Percentiles rank a stretch among this genome's conserved stretches.
Conservation (phyloP, 30 jellyfish, hydroid and myxozoan genomes). For the Turritopsis dohrnii region DNA sequence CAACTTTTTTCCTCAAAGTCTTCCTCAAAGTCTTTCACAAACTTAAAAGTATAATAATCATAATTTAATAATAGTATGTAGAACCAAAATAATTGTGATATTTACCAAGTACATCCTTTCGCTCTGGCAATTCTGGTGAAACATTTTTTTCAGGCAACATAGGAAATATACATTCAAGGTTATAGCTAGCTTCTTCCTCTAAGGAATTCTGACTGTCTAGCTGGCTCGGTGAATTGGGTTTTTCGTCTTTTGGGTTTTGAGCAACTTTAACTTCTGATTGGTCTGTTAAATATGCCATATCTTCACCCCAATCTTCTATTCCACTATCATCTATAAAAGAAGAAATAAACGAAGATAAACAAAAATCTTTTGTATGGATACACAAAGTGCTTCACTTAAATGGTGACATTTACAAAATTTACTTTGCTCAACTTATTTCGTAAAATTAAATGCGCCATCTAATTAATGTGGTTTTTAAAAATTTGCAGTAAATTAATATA, state of each 20-base stretch:
- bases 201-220: background rate
- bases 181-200: background rate
- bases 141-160: background rate
- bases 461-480: too few relatives aligned
- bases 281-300: background rate
- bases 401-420: too few relatives aligned
- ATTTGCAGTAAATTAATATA: too few relatives aligned
- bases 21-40: background rate
- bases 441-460: too few relatives aligned
- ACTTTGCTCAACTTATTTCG: too few relatives aligned
- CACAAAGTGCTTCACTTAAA: too few relatives aligned
- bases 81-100: background rate
- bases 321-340: conserved; percentile 68
- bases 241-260: conserved; percentile 22
- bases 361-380: too few relatives aligned
- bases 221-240: background rate
- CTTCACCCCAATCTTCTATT: conserved; percentile 79
- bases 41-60: background rate
- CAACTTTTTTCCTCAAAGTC: too few relatives aligned
- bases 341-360: background rate
- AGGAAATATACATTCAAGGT: background rate
- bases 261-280: background rate
- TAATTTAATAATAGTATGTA: background rate
- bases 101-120: background rate
- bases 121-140: background rate